Percentiles rank a stretch among this genome's conserved stretches.
Conservation (phyloP, 2,113 vertebrate species). For the Todiramphus chloris region DNA sequence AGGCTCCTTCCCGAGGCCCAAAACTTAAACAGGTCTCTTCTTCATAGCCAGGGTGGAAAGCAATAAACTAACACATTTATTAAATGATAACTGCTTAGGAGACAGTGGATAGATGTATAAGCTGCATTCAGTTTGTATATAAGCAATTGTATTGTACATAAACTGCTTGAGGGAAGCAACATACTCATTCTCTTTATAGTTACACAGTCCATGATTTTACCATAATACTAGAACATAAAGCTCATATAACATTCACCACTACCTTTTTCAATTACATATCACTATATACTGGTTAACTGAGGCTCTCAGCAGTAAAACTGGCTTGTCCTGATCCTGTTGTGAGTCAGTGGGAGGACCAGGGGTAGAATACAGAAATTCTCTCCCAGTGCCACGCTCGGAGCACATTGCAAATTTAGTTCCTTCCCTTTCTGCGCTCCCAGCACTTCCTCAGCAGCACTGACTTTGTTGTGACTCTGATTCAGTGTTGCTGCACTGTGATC, state of each 20-base stretch:
- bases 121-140: neutral
- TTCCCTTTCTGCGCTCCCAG: neutral
- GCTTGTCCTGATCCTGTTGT: neutral
- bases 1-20: neutral
- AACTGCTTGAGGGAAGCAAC: conserved; percentile 5
- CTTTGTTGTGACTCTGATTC: neutral
- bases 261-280: neutral
- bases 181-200: neutral
- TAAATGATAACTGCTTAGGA: neutral
- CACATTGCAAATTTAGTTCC: rapidly evolving
- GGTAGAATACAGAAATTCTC: neutral
- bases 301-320: neutral
- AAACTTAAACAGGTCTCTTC: neutral
- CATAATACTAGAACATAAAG: neutral
- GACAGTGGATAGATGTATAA: neutral
- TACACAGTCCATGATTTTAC: neutral
- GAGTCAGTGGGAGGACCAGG: neutral
- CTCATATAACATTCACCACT: neutral
- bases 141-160: neutral
- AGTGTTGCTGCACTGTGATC: neutral
- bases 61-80: neutral
- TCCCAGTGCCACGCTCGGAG: neutral
- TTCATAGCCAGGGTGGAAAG: neutral
- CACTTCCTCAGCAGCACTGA: neutral
- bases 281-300: neutral